Evolutionary conservation across 2,797 vertebrate species (phyloP), one percentile per base, ranked within the genome.

Genomic region (Adelosebastes latens): DNA sequence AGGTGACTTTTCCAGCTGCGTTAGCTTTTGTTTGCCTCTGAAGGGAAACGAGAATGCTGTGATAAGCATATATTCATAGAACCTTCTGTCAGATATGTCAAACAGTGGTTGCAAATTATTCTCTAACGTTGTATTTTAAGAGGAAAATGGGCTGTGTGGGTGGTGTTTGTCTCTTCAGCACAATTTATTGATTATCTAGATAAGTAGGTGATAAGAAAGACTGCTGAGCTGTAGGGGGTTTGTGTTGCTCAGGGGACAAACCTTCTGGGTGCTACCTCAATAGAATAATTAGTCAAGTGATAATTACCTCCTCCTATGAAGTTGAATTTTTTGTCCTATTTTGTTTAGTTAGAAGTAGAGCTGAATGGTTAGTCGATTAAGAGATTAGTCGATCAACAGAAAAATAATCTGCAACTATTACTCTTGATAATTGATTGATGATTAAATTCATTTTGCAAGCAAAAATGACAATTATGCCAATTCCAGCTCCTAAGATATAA

Each of bases 1-100:
- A 84, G 85, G 85, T 84, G 85, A 84, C 82, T 74, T 59, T 63
- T 68, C 2, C 6, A 42, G 67, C 77, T 12, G 63, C 5, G 18
- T n/a, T 27, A 34, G 53, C 72, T 72, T 76, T 24, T 39, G 67
- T 80, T 78, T 79, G 66, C 52, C 24, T 73, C 52, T 53, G 63
- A 72, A 68, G 77, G 22, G 72, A 68, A 10, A 3, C 11, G 72
- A 79, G 39, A 20, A 62, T 18, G 76, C 75, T 62, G 59, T 4
- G 72, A 84, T 74, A n/a, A 74, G 69, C 69, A 39, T 11, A 32
- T 58, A 81, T 52, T 68, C 64, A 64, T 0, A 59, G 58, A 42
- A 2, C 58, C n/a, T 46, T 46, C 46, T n/a, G 61, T 34, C 76
- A 36, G 61, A 85, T 27, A 14, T 14, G 58, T 12, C 39, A 72